A percentile compares a stretch with the other conserved stretches of the same genome.
Conservation (phyloP, 1,140 invertebrate species). For the Diplogasteroides magnus region DNA sequence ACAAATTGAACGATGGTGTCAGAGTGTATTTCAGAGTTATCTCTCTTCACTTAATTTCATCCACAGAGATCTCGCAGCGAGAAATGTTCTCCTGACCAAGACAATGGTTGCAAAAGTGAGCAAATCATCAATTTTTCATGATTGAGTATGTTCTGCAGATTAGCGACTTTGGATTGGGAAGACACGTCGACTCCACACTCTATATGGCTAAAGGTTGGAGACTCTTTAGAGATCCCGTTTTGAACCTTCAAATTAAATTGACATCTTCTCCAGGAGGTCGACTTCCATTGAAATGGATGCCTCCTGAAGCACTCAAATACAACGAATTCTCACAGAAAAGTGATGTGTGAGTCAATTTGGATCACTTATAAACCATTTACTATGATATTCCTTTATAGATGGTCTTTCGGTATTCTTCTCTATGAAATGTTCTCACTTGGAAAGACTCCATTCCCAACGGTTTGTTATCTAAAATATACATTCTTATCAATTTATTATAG, state of each 20-base stretch:
- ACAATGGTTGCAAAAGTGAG: conserved; percentile 18
- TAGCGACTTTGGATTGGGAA: conserved; percentile 28
- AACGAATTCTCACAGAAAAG: conserved; percentile 23
- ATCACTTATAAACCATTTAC: background rate
- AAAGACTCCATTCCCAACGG: background rate
- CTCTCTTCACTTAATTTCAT: conserved; percentile 17
- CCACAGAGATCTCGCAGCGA: conserved; percentile 24
- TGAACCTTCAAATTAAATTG: too few relatives aligned
- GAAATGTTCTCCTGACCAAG: conserved; percentile 26
- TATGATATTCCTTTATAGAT: background rate
- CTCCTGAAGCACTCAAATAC: conserved; percentile 25
- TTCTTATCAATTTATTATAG: too few relatives aligned
- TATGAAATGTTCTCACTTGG: background rate
- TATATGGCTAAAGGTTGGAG: conserved; percentile 18
- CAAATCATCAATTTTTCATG: background rate
- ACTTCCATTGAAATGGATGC: conserved; percentile 31
- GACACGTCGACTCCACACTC: conserved; percentile 21
- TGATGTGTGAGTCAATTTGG: conserved; percentile 13
- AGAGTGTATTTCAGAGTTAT: conserved; percentile 4
- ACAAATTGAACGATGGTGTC: background rate
- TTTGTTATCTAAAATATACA: too few relatives aligned
- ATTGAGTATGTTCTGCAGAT: conserved; percentile 19
- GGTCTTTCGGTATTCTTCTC: background rate
- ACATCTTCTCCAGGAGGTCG: conserved; percentile 10
- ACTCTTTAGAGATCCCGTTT: too few relatives aligned